Evolutionary conservation across 2,888 invertebrate genomes (phyloP).

Genomic region (Pegoplata infirma): DNA sequence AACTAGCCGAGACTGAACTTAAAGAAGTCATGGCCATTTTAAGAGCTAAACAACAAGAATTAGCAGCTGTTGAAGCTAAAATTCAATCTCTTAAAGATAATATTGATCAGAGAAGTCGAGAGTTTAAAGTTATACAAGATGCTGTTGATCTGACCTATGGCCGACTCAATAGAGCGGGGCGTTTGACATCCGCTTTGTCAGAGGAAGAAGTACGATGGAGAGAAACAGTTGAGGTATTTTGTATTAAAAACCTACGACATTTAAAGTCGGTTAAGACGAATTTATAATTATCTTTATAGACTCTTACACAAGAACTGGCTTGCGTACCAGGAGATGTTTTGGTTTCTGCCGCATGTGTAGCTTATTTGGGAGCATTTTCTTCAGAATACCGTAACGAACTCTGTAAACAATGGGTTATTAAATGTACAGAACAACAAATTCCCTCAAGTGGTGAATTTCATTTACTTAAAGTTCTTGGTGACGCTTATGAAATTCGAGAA

Average conservation of each 20-base stretch:
- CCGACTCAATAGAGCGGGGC: conserved; percentile 88
- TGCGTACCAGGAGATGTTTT: conserved; percentile 92
- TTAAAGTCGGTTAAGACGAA: no score
- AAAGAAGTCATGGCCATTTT: conserved; percentile 87
- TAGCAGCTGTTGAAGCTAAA: conserved; percentile 89
- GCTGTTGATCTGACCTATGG: conserved; percentile 88
- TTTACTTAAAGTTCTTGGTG: conserved; percentile 85
- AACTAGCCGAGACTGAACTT: conserved; percentile 87
- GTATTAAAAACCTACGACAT: no score
- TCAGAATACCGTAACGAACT: conserved; percentile 84
- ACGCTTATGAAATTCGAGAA: conserved; percentile 90
- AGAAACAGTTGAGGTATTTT: conserved; percentile 81
- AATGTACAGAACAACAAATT: conserved; percentile 83
- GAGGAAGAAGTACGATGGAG: conserved; percentile 94
- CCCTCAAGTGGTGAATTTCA: conserved; percentile 85
- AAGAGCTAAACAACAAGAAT: conserved; percentile 87
- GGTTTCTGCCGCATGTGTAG: conserved; percentile 91
- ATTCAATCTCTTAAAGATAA: conserved; percentile 79
- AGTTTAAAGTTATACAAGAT: conserved; percentile 85
- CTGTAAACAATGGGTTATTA: conserved; percentile 83
- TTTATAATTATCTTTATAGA: conserved; percentile 76
- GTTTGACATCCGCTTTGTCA: conserved; percentile 90
- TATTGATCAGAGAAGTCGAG: conserved; percentile 85
- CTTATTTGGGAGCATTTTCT: conserved; percentile 95
- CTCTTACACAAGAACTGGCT: conserved; percentile 83